Conservation (phyloP, 1,140 invertebrate species). For the Parasteatoda tepidariorum region DNA sequence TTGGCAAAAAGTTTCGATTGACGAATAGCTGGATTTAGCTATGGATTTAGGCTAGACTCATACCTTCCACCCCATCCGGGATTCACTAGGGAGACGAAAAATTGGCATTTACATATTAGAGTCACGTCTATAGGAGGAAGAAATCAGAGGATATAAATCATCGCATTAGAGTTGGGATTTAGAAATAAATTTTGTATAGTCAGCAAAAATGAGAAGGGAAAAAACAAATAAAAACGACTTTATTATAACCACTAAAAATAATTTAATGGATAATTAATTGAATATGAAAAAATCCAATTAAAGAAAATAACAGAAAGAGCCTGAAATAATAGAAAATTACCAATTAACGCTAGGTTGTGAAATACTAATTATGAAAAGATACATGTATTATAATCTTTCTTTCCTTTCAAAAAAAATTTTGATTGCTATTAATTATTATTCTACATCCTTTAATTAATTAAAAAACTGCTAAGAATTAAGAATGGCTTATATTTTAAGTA, state of each 20-base stretch:
- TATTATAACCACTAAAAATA: background rate
- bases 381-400: too few relatives aligned
- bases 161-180: slow-evolving; percentile 23
- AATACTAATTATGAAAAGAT: too few relatives aligned
- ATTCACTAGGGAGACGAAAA: background rate
- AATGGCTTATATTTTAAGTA: too few relatives aligned
- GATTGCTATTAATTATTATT: too few relatives aligned
- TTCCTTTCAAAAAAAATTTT: too few relatives aligned
- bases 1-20: slow-evolving; percentile 1
- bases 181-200: background rate
- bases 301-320: too few relatives aligned
- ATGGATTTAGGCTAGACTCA: slow-evolving; percentile 17
- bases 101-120: slow-evolving; percentile 2
- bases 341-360: too few relatives aligned
- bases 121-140: slow-evolving; percentile 26
- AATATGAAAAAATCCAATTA: background rate
- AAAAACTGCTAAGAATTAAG: too few relatives aligned
- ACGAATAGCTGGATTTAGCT: slow-evolving; percentile 38
- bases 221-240: background rate
- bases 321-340: too few relatives aligned
- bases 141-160: slow-evolving; percentile 54
- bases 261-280: background rate
- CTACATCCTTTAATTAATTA: too few relatives aligned
- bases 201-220: background rate
- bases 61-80: slow-evolving; percentile 6